Conservation (phyloP, 1,140 invertebrate species). For the Cotesia typhae region DNA sequence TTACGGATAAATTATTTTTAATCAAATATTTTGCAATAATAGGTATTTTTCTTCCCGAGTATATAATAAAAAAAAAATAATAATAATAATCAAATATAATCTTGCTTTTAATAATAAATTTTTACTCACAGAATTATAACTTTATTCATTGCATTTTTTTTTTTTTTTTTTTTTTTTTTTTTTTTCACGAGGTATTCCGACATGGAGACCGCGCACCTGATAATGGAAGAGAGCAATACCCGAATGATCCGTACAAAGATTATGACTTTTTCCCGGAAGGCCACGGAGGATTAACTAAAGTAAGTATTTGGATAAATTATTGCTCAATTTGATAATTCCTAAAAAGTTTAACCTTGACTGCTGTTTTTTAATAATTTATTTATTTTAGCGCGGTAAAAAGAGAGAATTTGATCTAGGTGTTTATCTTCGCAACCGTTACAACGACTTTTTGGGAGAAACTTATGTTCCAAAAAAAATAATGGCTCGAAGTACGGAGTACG, state of each 20-base stretch:
- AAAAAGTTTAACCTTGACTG: neutral
- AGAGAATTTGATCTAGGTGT: slow-evolving; percentile 62
- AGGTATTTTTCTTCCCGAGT: no score
- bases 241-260: slow-evolving; percentile 65
- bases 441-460: slow-evolving; percentile 56
- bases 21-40: no score
- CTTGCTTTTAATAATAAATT: no score
- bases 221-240: slow-evolving; percentile 14
- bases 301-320: slow-evolving; percentile 56
- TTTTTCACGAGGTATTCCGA: slow-evolving; percentile 64
- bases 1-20: neutral
- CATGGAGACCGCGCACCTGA: slow-evolving; percentile 80
- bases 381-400: slow-evolving; percentile 58
- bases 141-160: neutral
- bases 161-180: neutral
- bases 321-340: slow-evolving; percentile 5
- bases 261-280: slow-evolving; percentile 73
- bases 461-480: slow-evolving; percentile 61
- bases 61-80: no score
- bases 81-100: no score
- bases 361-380: slow-evolving; percentile 4
- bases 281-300: slow-evolving; percentile 75
- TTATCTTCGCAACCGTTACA: slow-evolving; percentile 58
- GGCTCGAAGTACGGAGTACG: slow-evolving; percentile 68
- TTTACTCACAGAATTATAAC: no score